Conservation (phyloP, 1,140 invertebrate species). For the Formica exsecta region DNA sequence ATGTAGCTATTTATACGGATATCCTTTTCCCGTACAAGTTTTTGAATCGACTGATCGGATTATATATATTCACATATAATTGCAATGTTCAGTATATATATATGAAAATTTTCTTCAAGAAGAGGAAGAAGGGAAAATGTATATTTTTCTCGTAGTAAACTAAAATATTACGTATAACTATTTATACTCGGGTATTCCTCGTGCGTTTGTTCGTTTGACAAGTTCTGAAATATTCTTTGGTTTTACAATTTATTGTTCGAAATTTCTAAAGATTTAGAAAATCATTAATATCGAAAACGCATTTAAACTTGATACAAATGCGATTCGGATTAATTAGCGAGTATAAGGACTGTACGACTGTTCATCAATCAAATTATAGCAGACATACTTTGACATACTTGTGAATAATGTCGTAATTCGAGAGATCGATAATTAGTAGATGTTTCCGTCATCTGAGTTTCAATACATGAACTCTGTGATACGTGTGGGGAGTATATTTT, state of each 20-base stretch:
- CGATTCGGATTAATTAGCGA: neutral
- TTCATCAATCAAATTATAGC: neutral
- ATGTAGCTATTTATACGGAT: neutral
- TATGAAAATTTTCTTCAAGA: too few species aligned
- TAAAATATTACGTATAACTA: too few species aligned
- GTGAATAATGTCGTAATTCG: neutral
- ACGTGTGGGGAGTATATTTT: slow-evolving; percentile 1
- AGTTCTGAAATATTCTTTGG: too few species aligned
- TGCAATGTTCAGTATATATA: too few species aligned
- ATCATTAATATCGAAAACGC: neutral
- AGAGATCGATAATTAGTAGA: slow-evolving; percentile 37
- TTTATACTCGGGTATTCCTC: too few species aligned
- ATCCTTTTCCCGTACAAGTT: neutral
- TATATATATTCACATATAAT: too few species aligned
- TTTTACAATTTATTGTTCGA: neutral
- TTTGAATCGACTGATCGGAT: neutral
- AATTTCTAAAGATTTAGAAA: slow-evolving; percentile 21
- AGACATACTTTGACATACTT: slow-evolving; percentile 2
- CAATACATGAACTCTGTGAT: neutral
- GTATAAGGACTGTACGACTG: neutral
- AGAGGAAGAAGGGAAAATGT: too few species aligned
- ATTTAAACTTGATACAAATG: neutral
- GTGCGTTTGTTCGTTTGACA: too few species aligned
- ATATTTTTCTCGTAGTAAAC: too few species aligned
- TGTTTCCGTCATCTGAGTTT: slow-evolving; percentile 41